phyloP scores from a whole-genome alignment of 2,113 vertebrate species.

The Nyctereutes procyonoides region DNA sequence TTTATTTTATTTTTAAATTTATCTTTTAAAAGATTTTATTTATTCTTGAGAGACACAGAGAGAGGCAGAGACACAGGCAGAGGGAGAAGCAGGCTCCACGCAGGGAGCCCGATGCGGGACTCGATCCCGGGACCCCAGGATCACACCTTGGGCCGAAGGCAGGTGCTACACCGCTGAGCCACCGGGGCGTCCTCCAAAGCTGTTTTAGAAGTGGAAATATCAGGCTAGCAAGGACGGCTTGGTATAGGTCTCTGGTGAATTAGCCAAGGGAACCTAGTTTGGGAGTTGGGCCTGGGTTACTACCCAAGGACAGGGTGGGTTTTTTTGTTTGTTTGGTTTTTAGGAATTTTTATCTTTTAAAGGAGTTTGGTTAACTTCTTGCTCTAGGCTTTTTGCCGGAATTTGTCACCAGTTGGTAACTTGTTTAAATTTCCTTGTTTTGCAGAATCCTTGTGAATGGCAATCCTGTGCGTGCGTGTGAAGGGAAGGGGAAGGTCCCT shows the following conservation, averaged over 20 bases:
- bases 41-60: too few relatives aligned
- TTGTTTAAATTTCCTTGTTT: background rate
- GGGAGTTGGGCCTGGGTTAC: background rate
- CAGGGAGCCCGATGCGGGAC: too few relatives aligned
- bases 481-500: background rate
- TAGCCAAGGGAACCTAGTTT: background rate
- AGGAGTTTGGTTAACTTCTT: background rate
- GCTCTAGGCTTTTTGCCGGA: background rate
- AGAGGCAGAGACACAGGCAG: too few relatives aligned
- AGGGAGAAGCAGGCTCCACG: too few relatives aligned
- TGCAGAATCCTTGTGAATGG: slow-evolving; percentile 16
- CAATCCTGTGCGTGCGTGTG: background rate
- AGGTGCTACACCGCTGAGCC: too few relatives aligned
- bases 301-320: background rate
- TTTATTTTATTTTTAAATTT: too few relatives aligned
- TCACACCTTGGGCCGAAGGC: too few relatives aligned
- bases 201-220: background rate
- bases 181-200: too few relatives aligned
- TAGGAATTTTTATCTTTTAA: background rate
- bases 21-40: too few relatives aligned
- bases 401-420: background rate
- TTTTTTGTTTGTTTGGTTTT: background rate
- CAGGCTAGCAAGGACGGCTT: background rate
- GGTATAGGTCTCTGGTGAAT: background rate
- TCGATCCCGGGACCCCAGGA: too few relatives aligned